A percentile compares a stretch with the other conserved stretches of the same genome.
Evolutionary conservation across 2,888 invertebrate species (phyloP).

Genomic region (Rhagium mordax): DNA sequence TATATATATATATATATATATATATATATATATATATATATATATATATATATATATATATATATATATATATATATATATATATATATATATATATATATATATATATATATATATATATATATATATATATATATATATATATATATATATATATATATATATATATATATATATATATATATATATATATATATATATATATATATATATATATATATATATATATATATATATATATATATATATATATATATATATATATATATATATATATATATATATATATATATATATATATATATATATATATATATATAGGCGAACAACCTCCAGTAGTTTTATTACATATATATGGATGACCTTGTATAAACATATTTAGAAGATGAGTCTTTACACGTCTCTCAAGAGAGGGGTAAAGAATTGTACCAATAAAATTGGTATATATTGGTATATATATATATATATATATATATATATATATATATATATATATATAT

Average conservation of each 20-base stretch:
- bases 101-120: background rate
- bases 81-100: background rate
- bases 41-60: too few relatives aligned
- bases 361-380: too few relatives aligned
- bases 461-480: constrained; percentile 25
- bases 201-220: constrained; percentile 27
- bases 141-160: background rate
- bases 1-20: too few relatives aligned
- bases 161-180: background rate
- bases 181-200: background rate
- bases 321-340: too few relatives aligned
- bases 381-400: too few relatives aligned
- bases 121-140: background rate
- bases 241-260: constrained; percentile 30
- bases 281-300: constrained; percentile 9
- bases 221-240: constrained; percentile 30
- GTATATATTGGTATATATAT: too few relatives aligned
- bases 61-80: too few relatives aligned
- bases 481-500: constrained; percentile 27
- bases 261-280: constrained; percentile 28
- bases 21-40: too few relatives aligned
- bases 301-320: constrained; percentile 26
- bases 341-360: too few relatives aligned
- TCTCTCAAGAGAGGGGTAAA: too few relatives aligned
- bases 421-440: too few relatives aligned